Conservation (phyloP, 2,113 vertebrate species). For the Phalacrocorax carbo region DNA sequence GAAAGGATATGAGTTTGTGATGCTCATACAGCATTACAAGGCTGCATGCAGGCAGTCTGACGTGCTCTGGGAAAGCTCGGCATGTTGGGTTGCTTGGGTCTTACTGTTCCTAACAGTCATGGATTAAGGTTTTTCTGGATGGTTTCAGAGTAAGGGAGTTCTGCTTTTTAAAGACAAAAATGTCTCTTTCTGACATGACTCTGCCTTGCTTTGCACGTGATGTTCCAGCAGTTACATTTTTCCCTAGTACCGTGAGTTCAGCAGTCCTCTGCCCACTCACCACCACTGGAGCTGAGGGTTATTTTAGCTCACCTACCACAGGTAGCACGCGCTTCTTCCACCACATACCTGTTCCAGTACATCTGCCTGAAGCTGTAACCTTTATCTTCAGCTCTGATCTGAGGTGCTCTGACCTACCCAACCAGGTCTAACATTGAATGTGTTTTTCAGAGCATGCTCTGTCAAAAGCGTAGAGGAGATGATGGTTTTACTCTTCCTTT, state of each 20-base stretch:
- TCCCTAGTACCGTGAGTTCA: background rate
- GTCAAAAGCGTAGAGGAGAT: background rate
- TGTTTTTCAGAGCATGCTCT: background rate
- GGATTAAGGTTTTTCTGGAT: background rate
- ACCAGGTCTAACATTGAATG: background rate
- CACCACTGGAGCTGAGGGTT: background rate
- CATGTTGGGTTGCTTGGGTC: fast-evolving
- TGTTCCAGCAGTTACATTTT: background rate
- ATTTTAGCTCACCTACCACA: background rate
- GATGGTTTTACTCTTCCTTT: background rate
- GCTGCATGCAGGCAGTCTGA: background rate
- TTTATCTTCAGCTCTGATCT: background rate
- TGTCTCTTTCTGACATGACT: background rate
- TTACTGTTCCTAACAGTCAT: background rate
- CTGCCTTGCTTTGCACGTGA: background rate
- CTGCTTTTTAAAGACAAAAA: background rate
- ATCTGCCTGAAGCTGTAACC: background rate
- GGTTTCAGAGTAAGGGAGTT: background rate
- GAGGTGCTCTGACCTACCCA: background rate
- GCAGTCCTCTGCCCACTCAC: background rate
- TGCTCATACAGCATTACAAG: background rate
- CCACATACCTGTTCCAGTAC: fast-evolving
- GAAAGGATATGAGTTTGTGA: background rate
- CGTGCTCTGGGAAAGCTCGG: background rate
- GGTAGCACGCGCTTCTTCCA: background rate